phyloP scores from a whole-genome alignment of 1,140 invertebrate genomes.

The Calephelis nemesis region DNA sequence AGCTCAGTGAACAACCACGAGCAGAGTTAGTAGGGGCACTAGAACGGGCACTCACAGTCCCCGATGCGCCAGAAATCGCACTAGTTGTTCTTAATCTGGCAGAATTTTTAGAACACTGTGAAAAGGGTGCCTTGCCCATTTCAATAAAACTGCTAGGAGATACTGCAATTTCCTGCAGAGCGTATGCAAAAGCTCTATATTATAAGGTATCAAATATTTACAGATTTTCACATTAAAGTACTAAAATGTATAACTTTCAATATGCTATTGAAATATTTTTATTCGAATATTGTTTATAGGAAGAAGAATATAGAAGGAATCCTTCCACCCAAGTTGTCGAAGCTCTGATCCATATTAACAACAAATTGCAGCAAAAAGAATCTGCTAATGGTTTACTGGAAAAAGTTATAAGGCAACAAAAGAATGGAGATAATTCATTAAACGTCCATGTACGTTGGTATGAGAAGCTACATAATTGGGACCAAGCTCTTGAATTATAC shows the following conservation, averaged over 20 bases:
- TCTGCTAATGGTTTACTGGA: slow-evolving; percentile 95
- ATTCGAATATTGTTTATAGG: slow-evolving; percentile 67
- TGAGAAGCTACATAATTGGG: slow-evolving; percentile 99
- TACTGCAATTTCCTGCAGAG: slow-evolving; percentile 90
- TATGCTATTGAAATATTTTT: neutral
- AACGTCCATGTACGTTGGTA: slow-evolving; percentile 98
- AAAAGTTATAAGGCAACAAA: slow-evolving; percentile 92
- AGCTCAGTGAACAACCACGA: slow-evolving; percentile 90
- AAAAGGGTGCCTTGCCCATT: slow-evolving; percentile 96
- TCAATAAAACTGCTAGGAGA: slow-evolving; percentile 90
- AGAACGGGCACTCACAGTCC: slow-evolving; percentile 92
- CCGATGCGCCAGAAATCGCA: slow-evolving; percentile 97
- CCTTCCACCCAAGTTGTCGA: slow-evolving; percentile 91
- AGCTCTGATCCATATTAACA: slow-evolving; percentile 97
- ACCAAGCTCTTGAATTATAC: slow-evolving; percentile 95
- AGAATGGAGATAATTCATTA: slow-evolving; percentile 80
- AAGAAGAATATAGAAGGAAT: slow-evolving; percentile 92
- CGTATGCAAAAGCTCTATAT: slow-evolving; percentile 97
- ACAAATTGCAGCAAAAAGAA: slow-evolving; percentile 98
- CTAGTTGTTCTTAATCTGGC: slow-evolving; percentile 98
- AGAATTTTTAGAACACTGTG: slow-evolving; percentile 99
- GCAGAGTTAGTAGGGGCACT: slow-evolving; percentile 92
- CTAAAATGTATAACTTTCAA: too few species aligned
- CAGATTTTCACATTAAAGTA: too few species aligned
- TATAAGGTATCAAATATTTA: slow-evolving; percentile 85